Percentiles rank a stretch among this genome's conserved stretches.
Conservation (phyloP, 2,113 vertebrate genomes). For the Tylochromis polylepis region DNA sequence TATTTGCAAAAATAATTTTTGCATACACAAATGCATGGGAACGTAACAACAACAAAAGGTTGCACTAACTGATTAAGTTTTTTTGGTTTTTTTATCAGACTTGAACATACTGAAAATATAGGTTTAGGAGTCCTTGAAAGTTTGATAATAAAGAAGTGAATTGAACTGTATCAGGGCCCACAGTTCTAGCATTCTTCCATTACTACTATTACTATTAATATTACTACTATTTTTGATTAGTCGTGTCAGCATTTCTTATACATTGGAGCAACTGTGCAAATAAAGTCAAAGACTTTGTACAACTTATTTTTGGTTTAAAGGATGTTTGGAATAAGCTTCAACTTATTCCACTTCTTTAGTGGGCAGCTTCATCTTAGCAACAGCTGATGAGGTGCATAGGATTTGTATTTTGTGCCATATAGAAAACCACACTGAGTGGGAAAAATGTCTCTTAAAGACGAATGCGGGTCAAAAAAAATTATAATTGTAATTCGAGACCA, state of each 20-base stretch:
- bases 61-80: conserved; percentile 11
- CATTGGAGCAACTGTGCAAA: not conserved
- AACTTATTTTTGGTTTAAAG: not conserved
- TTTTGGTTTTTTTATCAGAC: fast-evolving
- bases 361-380: not conserved
- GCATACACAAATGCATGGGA: not conserved
- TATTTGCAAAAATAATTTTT: conserved; percentile 1
- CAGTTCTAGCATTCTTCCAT: not conserved
- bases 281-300: not conserved
- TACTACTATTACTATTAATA: not conserved
- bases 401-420: not conserved
- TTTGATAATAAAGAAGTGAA: not conserved
- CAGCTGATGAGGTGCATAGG: not conserved
- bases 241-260: not conserved
- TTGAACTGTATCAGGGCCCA: not conserved
- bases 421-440: not conserved
- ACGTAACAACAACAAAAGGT: not conserved
- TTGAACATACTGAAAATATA: not conserved
- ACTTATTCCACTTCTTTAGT: not conserved
- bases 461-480: not conserved
- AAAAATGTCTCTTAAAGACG: not conserved
- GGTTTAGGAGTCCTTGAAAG: not conserved
- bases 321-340: not conserved
- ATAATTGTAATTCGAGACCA: not conserved
- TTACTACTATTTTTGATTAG: not conserved